A percentile compares a stretch with the other conserved stretches of the same genome.
Evolutionary conservation across 1,140 invertebrate genomes (phyloP).

Genomic region (Chlorops oryzae): DNA sequence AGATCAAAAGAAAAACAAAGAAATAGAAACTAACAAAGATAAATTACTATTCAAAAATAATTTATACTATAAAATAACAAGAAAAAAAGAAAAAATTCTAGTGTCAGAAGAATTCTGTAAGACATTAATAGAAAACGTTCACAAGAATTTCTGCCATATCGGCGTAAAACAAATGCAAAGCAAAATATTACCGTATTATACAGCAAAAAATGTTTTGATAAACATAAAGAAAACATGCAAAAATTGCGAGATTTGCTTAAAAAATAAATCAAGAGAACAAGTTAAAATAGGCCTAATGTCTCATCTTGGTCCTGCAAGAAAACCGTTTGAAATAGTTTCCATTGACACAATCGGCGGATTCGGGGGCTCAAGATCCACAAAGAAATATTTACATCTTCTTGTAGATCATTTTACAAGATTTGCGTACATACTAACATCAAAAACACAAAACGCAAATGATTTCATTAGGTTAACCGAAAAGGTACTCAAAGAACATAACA

Average conservation of each 20-base stretch:
- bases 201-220: constrained; percentile 19
- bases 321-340: too few relatives aligned
- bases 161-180: constrained; percentile 24
- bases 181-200: constrained; percentile 23
- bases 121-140: constrained; percentile 19
- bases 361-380: constrained; percentile 28
- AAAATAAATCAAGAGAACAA: constrained; percentile 36
- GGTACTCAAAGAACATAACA: constrained; percentile 11
- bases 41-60: constrained; percentile 25
- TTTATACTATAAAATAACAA: too few relatives aligned
- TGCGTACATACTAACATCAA: constrained; percentile 35
- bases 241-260: too few relatives aligned
- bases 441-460: constrained; percentile 32
- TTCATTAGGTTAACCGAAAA: constrained; percentile 42
- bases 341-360: constrained; percentile 39
- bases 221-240: constrained; percentile 6
- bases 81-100: constrained; percentile 22
- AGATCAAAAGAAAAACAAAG: too few relatives aligned
- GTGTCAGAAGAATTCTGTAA: constrained; percentile 19
- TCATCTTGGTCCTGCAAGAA: constrained; percentile 35
- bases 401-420: too few relatives aligned
- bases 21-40: too few relatives aligned
- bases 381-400: constrained; percentile 29
- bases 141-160: constrained; percentile 19
- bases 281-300: constrained; percentile 33